These are phyloP conservation scores for Paracanthobrama guichenoti DNA, from an alignment of 2,113 vertebrate genomes.

Conservation along the genomic window DNA sequence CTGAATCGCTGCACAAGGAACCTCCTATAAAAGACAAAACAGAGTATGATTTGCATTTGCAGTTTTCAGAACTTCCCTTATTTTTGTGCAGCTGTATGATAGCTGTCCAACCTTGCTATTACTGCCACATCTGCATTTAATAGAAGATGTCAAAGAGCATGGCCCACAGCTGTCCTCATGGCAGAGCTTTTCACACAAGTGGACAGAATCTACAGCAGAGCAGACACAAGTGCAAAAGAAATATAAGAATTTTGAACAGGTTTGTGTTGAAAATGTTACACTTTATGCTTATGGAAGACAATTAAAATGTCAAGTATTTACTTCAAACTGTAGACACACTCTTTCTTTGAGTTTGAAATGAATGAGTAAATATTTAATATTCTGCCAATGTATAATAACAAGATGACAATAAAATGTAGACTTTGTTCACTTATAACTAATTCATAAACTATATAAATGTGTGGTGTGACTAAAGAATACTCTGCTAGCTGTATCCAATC, in stretches of 20 bases:
- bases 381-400: neutral
- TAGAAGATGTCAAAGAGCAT: conserved; percentile 88
- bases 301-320: neutral
- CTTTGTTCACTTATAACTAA: neutral
- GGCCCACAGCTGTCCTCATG: conserved; percentile 92
- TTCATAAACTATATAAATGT: neutral
- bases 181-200: conserved; percentile 91
- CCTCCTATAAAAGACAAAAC: conserved; percentile 78
- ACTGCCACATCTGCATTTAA: conserved; percentile 92
- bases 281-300: neutral
- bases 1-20: conserved; percentile 86
- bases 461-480: neutral
- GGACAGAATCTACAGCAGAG: conserved; percentile 81
- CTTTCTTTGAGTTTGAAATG: neutral
- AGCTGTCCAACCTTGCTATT: conserved; percentile 83
- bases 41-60: neutral
- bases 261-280: neutral
- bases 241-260: neutral
- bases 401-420: neutral
- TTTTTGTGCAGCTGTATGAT: neutral
- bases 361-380: neutral
- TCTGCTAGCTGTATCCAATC: neutral
- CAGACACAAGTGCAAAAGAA: neutral
- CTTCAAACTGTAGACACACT: neutral
- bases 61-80: neutral